Percentiles rank a stretch among this genome's conserved stretches.
Evolutionary conservation across 2,888 invertebrate genomes (phyloP).

Genomic region (Trichopria drosophilae): DNA sequence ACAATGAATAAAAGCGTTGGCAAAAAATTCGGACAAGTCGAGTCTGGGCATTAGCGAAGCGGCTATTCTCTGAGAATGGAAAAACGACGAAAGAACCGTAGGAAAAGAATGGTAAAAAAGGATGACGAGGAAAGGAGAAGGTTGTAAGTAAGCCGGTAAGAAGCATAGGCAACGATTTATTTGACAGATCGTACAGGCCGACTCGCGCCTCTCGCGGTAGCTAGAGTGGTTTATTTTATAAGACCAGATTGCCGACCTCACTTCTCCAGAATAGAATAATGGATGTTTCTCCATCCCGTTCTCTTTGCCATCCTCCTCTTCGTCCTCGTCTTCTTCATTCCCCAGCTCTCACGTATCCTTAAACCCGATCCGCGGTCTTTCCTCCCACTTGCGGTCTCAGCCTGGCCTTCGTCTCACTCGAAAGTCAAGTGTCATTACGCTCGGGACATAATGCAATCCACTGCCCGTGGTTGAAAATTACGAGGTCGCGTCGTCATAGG

Average conservation of each 20-base stretch:
- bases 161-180: slow-evolving; percentile 52
- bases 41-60: too few species aligned
- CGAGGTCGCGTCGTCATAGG: too few species aligned
- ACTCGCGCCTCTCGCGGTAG: slow-evolving; percentile 36
- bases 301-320: slow-evolving; percentile 13
- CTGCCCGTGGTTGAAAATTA: too few species aligned
- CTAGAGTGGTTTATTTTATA: slow-evolving; percentile 54
- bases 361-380: slow-evolving; percentile 15
- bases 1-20: too few species aligned
- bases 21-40: too few species aligned
- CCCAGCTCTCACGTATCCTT: too few species aligned
- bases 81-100: too few species aligned
- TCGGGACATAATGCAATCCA: slow-evolving; percentile 29
- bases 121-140: slow-evolving; percentile 25
- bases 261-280: slow-evolving; percentile 56
- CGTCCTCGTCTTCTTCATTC: slow-evolving; percentile 8
- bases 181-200: slow-evolving; percentile 52
- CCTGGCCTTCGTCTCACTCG: slow-evolving; percentile 39
- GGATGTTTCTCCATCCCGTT: slow-evolving; percentile 40
- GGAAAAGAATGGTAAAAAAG: slow-evolving; percentile 13
- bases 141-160: slow-evolving; percentile 42
- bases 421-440: slow-evolving; percentile 44
- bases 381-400: too few species aligned
- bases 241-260: slow-evolving; percentile 53
- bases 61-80: too few species aligned